These are phyloP conservation scores for Hylia prasina DNA, from an alignment of 2,113 vertebrate genomes.

Conservation along the genomic window DNA sequence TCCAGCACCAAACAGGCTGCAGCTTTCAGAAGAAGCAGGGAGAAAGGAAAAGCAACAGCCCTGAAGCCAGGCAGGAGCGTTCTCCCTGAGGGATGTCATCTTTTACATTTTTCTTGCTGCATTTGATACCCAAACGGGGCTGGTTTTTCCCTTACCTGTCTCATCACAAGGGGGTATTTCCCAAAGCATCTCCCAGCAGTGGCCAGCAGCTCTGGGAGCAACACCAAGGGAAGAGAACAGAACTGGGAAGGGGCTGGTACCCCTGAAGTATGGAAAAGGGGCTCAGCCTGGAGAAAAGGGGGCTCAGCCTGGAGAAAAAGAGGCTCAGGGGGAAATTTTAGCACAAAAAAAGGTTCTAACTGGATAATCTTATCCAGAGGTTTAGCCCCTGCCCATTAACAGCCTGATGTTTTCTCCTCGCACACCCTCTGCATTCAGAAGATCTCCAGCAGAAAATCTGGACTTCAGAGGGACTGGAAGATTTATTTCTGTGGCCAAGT, in stretches of 20 bases:
- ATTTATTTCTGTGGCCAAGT: background rate
- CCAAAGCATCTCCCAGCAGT: background rate
- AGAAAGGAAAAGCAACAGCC: background rate
- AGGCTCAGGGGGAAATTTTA: background rate
- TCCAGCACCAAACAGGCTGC: background rate
- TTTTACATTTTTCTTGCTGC: background rate
- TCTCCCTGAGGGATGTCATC: background rate
- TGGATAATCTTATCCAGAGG: background rate
- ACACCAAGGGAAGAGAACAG: rapidly evolving
- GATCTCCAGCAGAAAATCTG: background rate
- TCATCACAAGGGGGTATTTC: background rate
- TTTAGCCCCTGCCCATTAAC: background rate
- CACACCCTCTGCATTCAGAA: background rate
- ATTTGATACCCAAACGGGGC: background rate
- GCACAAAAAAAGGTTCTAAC: too few relatives aligned
- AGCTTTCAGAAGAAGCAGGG: background rate
- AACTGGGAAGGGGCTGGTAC: background rate
- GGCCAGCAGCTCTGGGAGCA: background rate
- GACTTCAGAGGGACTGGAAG: background rate
- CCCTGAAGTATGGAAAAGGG: rapidly evolving
- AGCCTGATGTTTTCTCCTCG: background rate
- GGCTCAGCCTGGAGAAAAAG: background rate
- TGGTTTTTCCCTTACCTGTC: background rate
- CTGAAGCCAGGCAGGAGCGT: background rate
- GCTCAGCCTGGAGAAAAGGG: background rate